Evolutionary conservation across 2,888 invertebrate species (phyloP), one percentile per base, ranked within the genome.

Genomic region (Coelopa pilipes): DNA sequence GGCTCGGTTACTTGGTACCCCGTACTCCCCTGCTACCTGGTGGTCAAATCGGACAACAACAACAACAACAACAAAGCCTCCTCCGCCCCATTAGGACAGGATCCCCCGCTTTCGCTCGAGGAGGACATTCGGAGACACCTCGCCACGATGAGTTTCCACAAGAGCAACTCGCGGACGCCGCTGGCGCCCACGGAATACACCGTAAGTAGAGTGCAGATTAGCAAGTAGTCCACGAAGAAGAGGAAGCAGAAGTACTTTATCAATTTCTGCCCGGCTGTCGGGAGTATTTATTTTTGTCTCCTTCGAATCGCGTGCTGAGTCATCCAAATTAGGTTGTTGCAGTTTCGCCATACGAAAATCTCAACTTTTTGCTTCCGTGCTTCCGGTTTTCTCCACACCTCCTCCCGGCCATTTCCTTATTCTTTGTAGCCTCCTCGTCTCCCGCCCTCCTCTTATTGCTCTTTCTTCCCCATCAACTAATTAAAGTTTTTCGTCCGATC

Each of bases 91-190:
- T n/a, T n/a, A n/a, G 34, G 34, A 34, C 34, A 34, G 24, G 15
- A 24, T 49, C 50, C 24, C 12, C 50, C 17, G 1, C 21, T 15
- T 12, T 34, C 13, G 24, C 12, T 19, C 47, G 45, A 66, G 24
- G n/a, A 1, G 13, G 45, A 13, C 9, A 5, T 34, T 13, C 9
- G 13, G 21, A 19, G 24, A 12, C 24, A 15, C 11, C 1, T 45
- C 9, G 65, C 24, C 72, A 83, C 77, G 76, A 87, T 87, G 87
- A 87, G 87, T 83, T 87, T 87, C 79, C 87, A 87, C 79, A 87
- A 84, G 78, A 87, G 86, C 79, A 83, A 86, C 76, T 87, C 87
- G 74, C 84, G 86, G 76, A 87, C 87, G 82, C 87, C 87, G 70
- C 77, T 87, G 80, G 82, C 87, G 78, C 82, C 85, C 74, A 79